Evolutionary conservation across 2,888 invertebrate species (phyloP), one percentile per base, ranked within the genome.

Genomic region (Uloborus plumipes): DNA sequence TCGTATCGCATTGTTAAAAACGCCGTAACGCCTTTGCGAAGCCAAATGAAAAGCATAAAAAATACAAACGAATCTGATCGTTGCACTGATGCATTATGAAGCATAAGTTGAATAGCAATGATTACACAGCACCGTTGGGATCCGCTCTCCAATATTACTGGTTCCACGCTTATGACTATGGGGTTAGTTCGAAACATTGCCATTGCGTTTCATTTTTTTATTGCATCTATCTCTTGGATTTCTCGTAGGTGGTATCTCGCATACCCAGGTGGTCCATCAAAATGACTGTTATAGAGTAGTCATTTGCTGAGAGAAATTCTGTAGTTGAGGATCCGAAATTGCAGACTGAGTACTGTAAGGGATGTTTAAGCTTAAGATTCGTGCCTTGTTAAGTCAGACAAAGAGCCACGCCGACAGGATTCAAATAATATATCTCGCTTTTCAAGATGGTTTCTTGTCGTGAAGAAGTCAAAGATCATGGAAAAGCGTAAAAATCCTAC

Each of bases 211-310:
- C 9, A 16, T 26, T 55, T 16, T 55, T 55, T 55, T 55, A 18
- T 55, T 55, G n/a, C 55, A 18, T 9, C 20, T 55, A 18, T 55
- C 55, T 55, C 55, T 55, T 20, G 26, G 15, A 20, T 51, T 55
- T 26, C 55, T 70, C 66, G 55, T 53, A 58, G 77, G 77, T 65
- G 70, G 50, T 65, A 64, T 71, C 26, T 39, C 61, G 16, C 2
- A 55, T 62, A n/a, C 70, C 69, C 49, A 70, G 70, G 71, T 78
- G 70, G 77, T 78, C 77, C 31, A 13, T 64, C 70, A 39, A 78
- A 77, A 78, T 78, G 13, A 78, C 77, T 78, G 47, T 71, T 22
- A 58, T 78, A 65, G 18, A 64, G 20, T 39, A 65, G 49, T 78
- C 70, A 71, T 78, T 78, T 78, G 58, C 26, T 47, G 58, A 53